Conservation (phyloP, 1,140 invertebrate species). For the Xylocopa sonorina region DNA sequence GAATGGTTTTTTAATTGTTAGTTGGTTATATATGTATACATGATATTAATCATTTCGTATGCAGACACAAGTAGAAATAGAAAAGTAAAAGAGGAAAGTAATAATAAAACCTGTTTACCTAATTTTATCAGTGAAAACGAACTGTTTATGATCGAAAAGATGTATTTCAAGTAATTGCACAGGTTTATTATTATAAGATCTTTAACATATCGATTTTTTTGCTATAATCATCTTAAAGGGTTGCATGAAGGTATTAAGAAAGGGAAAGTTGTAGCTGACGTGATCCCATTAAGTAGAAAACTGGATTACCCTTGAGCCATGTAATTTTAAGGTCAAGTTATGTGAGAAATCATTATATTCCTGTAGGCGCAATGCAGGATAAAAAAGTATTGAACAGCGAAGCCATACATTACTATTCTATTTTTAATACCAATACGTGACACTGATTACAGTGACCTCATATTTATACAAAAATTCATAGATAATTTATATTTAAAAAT, state of each 20-base stretch:
- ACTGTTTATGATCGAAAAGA: too few species aligned
- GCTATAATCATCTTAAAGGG: neutral
- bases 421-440: conserved; percentile 9
- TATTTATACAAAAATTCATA: neutral
- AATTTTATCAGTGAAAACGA: too few species aligned
- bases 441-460: neutral
- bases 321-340: conserved; percentile 67
- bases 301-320: conserved; percentile 71
- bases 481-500: neutral
- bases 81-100: too few species aligned
- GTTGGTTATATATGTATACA: too few species aligned
- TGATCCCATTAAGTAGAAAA: conserved; percentile 56
- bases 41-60: too few species aligned
- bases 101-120: too few species aligned
- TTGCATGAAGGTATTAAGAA: neutral
- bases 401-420: conserved; percentile 33
- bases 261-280: neutral
- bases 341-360: conserved; percentile 61
- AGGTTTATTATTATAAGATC: neutral
- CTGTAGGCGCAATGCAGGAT: conserved; percentile 62
- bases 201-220: neutral
- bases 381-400: conserved; percentile 63
- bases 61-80: too few species aligned
- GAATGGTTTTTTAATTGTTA: too few species aligned
- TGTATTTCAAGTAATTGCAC: neutral